Evolutionary conservation across 2,113 vertebrate genomes (phyloP), one percentile per base, ranked within the genome.

Genomic region (Gila orcuttii): DNA sequence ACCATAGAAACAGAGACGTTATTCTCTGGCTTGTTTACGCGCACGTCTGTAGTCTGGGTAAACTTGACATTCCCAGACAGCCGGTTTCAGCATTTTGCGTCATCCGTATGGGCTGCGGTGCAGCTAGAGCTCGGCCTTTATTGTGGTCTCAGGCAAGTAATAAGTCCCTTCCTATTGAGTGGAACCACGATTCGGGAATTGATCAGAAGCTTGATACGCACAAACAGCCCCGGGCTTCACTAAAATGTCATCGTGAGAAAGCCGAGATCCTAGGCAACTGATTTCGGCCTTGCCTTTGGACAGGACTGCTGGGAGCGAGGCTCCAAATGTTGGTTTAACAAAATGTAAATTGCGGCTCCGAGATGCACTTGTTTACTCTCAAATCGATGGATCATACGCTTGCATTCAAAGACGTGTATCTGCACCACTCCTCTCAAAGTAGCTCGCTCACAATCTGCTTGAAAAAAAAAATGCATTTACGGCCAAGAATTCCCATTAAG

Each of bases 401-500:
- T 33, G 28, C 7, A 60, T 78, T 62, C 45, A 79, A 59, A 77
- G 66, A 78, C 47, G 10, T 55, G 36, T 82, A 52, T 33, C 21
- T 62, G 23, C 13, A 15, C 21, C 55, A 6, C 55, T 71, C 52
- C 55, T 69, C 79, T 42, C 45, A 62, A 10, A 62, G 81, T 57
- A 73, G n/a, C 86, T 59, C 33, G 47, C 69, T 81, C 80, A 42
- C 60, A 81, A 75, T 86, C 45, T 85, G 89, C 71, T 86, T 86
- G 64, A 73, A 73, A 42, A 42, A 42, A 42, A 42, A 62, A 68
- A n/a, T 79, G 82, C 80, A 78, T 87, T 86, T 82, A 82, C 57
- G 82, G 84, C 77, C 74, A 84, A 66, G 69, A 86, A 89, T 82
- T 89, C 83, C 84, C 60, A 90, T 89, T 88, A 90, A 90, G 86